Percentiles rank a stretch among this genome's conserved stretches.
Conservation (phyloP, 2,888 invertebrate genomes). For the Caenorhabditis japonica region DNA sequence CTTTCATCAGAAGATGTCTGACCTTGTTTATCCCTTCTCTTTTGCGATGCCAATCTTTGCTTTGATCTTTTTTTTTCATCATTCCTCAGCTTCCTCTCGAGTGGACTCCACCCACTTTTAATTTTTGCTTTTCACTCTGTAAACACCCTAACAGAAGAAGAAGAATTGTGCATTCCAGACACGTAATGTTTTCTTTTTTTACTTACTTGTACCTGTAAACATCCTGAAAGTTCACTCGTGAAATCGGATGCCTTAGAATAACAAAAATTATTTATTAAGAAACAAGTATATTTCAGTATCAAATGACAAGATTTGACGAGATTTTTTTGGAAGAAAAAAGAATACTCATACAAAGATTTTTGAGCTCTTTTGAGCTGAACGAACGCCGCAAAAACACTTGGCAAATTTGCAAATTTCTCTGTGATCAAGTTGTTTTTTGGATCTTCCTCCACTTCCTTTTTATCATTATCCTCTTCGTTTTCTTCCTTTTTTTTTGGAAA, state of each 20-base stretch:
- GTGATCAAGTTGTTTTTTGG: too few species aligned
- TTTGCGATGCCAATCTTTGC: slow-evolving; percentile 20
- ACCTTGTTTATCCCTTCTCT: slow-evolving; percentile 5
- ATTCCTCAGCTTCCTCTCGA: neutral
- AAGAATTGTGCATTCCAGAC: slow-evolving; percentile 7
- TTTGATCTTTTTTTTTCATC: slow-evolving; percentile 15
- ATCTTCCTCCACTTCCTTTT: neutral
- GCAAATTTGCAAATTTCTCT: too few species aligned
- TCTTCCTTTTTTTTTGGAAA: too few species aligned
- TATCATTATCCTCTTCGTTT: neutral
- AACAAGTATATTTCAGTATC: too few species aligned
- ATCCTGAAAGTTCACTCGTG: slow-evolving; percentile 12
- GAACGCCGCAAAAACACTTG: too few species aligned
- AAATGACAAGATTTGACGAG: too few species aligned
- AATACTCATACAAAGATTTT: too few species aligned
- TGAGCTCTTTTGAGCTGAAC: too few species aligned
- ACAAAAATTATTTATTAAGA: too few species aligned
- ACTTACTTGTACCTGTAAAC: neutral
- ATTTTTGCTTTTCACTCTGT: slow-evolving; percentile 8
- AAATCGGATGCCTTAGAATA: too few species aligned
- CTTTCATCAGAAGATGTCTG: slow-evolving; percentile 28
- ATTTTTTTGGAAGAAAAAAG: too few species aligned
- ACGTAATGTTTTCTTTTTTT: slow-evolving; percentile 8
- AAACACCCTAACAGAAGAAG: neutral
- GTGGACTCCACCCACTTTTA: neutral